Base-by-base conservation (phyloP, 2,113 vertebrate species). In the Ammodytes dubius region DNA sequence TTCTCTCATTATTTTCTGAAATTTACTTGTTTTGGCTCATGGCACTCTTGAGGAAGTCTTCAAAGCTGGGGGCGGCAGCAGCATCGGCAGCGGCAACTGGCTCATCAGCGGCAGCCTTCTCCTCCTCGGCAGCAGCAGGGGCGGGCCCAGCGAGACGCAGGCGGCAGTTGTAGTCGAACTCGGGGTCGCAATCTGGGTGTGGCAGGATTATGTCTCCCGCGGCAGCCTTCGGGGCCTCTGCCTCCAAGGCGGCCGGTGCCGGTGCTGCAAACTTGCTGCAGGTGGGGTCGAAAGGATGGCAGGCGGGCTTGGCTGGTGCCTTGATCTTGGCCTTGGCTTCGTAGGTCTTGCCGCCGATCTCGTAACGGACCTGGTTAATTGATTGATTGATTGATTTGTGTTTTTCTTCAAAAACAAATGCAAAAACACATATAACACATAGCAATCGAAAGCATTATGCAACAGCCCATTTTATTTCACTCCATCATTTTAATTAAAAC, bases 131-230 rank as follows among this genome's bases (percentile, higher is more conserved):
- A 12, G 80, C 83, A 1, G 70, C 83, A 12, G 86, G 53, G 1
- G 53, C 74, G 0, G 87, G 70, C 43, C 92, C 66, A 3, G 88
- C 88, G 0, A 69, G 90, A 14, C 93, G 94, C 71, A 96, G 89
- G 42, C 94, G 94, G 82, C 95, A 96, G 91, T 93, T 95, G 89
- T 92, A 95, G 91, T 96, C 94, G 7, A 81, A 84, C 77, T 96
- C 95, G 0, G 95, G 95, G 84, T 96, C 95, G n/a, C 95, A 96
- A 91, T 96, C 66, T 0, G 93, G 94, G 76, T 95, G 83, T 0
- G 94, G 95, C 72, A 93, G 88, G 67, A 95, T 87, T 19, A 95
- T 81, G 47, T 87, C 93, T 3, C 91, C 88, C 17, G 74, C 81
- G 53, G 15, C 37, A 0, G 76, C 60, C 37, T 85, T 91, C 1